Percentiles rank a stretch among this genome's conserved stretches.
phyloP scores from a whole-genome alignment of 2,113 vertebrate species.

The Melanotaenia duboulayi region DNA sequence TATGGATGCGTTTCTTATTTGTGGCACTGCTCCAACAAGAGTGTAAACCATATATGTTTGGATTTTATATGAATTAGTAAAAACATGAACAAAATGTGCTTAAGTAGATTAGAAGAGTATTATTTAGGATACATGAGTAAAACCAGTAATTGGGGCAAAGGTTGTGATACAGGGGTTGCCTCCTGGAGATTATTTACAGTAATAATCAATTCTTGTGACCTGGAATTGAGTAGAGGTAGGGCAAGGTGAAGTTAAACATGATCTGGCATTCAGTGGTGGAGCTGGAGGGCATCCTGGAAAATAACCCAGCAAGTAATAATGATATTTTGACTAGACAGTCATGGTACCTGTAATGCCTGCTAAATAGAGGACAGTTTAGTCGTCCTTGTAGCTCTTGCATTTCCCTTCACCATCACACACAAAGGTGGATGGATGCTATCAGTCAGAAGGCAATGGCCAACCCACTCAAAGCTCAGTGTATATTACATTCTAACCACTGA shows the following conservation, averaged over 20 bases:
- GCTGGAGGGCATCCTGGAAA: neutral
- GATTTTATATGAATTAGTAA: neutral
- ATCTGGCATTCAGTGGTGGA: neutral
- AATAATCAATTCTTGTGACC: slow-evolving; percentile 39
- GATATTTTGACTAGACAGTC: slow-evolving; percentile 15
- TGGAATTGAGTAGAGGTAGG: slow-evolving; percentile 32
- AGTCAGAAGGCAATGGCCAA: slow-evolving; percentile 6
- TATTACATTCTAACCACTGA: slow-evolving; percentile 13
- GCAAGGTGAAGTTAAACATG: slow-evolving; percentile 17
- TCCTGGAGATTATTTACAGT: slow-evolving; percentile 31
- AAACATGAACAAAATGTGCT: no score
- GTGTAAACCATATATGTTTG: neutral
- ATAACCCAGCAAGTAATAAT: neutral
- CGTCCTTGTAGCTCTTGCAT: neutral
- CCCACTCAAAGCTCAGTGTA: slow-evolving; percentile 17
- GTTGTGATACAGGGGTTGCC: neutral
- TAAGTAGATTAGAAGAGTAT: no score
- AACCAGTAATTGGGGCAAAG: neutral
- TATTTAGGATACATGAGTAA: neutral
- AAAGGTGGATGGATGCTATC: neutral
- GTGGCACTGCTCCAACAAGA: slow-evolving; percentile 1
- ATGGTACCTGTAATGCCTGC: slow-evolving; percentile 5
- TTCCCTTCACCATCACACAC: slow-evolving; percentile 1
- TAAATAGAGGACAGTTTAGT: slow-evolving; percentile 12
- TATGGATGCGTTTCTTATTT: neutral